Evolutionary conservation across 2,888 invertebrate genomes (phyloP), one percentile per base, ranked within the genome.

Genomic region (Tribolium freemani): DNA sequence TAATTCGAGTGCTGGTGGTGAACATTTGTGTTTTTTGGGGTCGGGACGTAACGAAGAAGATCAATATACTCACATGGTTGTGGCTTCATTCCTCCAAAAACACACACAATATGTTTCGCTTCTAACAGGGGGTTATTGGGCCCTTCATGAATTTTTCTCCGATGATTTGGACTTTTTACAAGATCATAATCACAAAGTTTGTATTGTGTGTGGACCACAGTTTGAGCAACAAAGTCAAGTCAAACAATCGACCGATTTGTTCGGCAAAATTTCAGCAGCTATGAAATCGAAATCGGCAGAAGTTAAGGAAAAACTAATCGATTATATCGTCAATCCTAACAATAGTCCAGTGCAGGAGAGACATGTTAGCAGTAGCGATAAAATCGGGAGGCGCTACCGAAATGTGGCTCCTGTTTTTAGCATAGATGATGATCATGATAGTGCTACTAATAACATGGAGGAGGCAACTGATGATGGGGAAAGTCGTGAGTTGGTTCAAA

Each of bases 41-140:
- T 96, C 96, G 74, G 98, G 98, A 0, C 90, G 96, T 56, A 92
- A 94, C 78, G 97, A 97, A 83, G 96, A 97, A 87, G 98, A 98
- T 86, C 95, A 95, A 80, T 97, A 97, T 84, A 96, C 98, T 11
- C 95, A 98, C 84, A 99, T 99, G 99, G 98, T 98, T 20, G 96
- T 99, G 10, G 96, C 99, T 4, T 96, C 96, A 69, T 98, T 99
- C 86, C 89, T 99, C 54, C 98, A 98, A 87, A 94, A 95, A 84
- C 95, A 96, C 84, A 95, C 95, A 0, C 94, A 94, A 80, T 98
- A 96, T 85, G 96, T 99, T 54, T 96, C 97, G 56, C 91, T 98
- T 87, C 90, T 98, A 13, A 93, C 93, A 76, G 97, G 98, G 69
- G 99, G 99, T 2, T 99, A 97, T 87, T 88, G 89, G 80, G 93